Conservation (phyloP, 2,113 vertebrate genomes). For the Lontra canadensis region DNA sequence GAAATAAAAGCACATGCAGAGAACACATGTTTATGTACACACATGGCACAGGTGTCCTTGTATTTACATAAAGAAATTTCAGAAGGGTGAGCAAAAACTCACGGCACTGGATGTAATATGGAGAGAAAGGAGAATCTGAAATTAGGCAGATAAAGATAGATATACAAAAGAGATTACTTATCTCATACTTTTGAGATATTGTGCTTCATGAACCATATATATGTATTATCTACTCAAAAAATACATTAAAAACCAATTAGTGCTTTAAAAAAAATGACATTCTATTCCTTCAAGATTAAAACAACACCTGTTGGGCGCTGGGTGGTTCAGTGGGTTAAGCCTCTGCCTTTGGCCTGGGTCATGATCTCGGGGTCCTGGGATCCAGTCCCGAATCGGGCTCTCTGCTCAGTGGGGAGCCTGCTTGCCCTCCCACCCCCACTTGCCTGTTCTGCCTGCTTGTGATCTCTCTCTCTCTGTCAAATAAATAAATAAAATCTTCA, state of each 20-base stretch:
- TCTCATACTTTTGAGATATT: background rate
- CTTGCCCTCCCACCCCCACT: rapidly evolving
- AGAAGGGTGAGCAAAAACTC: background rate
- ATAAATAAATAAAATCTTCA: no score
- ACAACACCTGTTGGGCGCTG: background rate
- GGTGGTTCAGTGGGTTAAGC: no score
- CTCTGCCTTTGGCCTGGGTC: no score
- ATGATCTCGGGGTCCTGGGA: no score
- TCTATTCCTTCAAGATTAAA: background rate
- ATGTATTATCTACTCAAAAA: background rate
- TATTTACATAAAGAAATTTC: background rate
- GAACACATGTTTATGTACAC: background rate
- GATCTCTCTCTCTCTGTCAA: no score
- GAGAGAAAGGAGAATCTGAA: background rate
- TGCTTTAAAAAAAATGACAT: background rate
- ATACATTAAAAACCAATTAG: background rate
- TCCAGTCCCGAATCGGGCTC: no score
- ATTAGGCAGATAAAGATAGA: background rate
- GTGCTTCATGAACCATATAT: background rate
- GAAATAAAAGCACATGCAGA: background rate
- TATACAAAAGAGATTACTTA: background rate
- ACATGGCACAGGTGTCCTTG: background rate
- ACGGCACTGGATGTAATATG: background rate
- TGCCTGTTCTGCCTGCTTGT: no score
- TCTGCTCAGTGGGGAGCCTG: no score